Evolutionary conservation across 2,113 vertebrate species (phyloP).

Genomic region (Apus apus): DNA sequence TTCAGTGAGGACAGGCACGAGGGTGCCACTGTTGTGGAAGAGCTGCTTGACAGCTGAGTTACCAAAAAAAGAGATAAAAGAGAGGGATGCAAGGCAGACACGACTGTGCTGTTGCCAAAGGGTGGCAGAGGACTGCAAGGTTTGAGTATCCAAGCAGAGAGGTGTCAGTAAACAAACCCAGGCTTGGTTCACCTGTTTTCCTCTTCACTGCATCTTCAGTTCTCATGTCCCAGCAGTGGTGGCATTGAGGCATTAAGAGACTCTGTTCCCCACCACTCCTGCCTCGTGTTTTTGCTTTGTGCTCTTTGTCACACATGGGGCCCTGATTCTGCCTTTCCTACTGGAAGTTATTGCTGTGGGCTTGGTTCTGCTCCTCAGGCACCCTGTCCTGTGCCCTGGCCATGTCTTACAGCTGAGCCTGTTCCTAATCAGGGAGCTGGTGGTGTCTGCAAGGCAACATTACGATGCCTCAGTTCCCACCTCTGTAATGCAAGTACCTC

Average conservation of each 20-base stretch:
- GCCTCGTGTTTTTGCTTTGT: background rate
- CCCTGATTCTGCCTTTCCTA: background rate
- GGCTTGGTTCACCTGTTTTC: background rate
- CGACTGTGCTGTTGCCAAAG: background rate
- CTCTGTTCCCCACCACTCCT: background rate
- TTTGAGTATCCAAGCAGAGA: background rate
- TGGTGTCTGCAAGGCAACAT: background rate
- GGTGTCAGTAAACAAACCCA: slow-evolving; percentile 57
- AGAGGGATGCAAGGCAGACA: background rate
- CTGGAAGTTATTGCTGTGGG: background rate
- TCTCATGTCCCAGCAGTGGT: background rate
- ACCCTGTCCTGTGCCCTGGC: background rate
- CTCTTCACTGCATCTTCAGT: accelerated
- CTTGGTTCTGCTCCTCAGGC: background rate
- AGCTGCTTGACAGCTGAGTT: background rate
- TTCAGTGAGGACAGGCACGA: background rate
- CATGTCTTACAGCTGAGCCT: background rate
- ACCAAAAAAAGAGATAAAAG: background rate
- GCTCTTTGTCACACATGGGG: background rate
- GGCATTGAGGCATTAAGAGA: accelerated
- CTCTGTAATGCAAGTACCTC: background rate
- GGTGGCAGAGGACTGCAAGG: slow-evolving; percentile 27
- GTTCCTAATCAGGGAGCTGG: background rate
- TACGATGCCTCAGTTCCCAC: background rate
- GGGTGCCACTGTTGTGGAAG: slow-evolving; percentile 11